Evolutionary conservation across 2,888 invertebrate species (phyloP), one percentile per base, ranked within the genome.

Genomic region (Phortica magna): DNA sequence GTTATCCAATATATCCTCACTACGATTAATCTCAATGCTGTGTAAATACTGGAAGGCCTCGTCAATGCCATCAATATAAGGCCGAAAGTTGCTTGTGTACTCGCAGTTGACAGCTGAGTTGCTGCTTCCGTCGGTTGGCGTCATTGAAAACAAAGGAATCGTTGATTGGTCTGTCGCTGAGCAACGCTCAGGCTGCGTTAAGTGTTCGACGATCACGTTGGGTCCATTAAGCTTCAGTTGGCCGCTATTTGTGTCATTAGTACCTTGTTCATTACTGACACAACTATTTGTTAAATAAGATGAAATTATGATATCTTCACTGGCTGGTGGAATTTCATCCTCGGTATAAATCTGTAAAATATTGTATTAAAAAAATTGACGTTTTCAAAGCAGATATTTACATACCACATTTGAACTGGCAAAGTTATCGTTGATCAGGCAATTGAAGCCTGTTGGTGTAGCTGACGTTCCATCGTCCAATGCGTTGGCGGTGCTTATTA

Each of bases 1-100:
- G 75, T 88, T 90, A 79, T 91, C 90, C 61, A 91, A 82, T 73
- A 90, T 78, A 76, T 91, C 90, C 48, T 91, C 91, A 39, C 83
- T 87, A 10, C 88, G 83, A 76, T 79, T 87, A 10, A 82, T 82
- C 42, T 89, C 91, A 57, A 85, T 84, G 70, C 81, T 88, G 7
- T 89, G 83, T 3, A 91, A 77, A 76, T 87, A 90, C 61, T 89
- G 88, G 76, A 89, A 90, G 9, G 89, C 86, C 53, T 91, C 90
- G 73, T 90, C 91, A 6, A 89, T 88, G 7, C 84, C 87, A 67
- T 90, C 90, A 55, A 88, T 88, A 17, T 86, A 87, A 0, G 90
- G 85, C 0, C 89, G 87, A 73, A 88, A 89, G 74, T 81, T 87
- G 19, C 64, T 76, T 1, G 82, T 22, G 71, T 82, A 85, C 48